Conservation (phyloP, 2,797 vertebrate genomes). For the Chelon auratus region DNA sequence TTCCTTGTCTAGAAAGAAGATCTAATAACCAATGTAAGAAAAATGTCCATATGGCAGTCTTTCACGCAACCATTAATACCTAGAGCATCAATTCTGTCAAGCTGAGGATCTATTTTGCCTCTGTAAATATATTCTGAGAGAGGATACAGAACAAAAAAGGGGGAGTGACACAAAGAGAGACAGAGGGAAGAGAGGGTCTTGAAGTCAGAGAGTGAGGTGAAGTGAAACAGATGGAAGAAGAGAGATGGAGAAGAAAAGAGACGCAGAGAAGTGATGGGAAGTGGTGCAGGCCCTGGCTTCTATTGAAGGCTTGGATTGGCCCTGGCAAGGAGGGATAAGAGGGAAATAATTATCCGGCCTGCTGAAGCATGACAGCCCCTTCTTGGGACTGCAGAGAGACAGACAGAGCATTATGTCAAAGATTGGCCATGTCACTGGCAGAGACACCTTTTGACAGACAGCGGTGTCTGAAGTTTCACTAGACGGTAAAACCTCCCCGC, state of each 20-base stretch:
- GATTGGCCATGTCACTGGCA: slow-evolving; percentile 76
- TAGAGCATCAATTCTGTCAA: slow-evolving; percentile 53
- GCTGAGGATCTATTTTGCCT: slow-evolving; percentile 42
- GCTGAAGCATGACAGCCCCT: slow-evolving; percentile 88
- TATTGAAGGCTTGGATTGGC: slow-evolving; percentile 85
- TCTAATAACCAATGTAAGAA: slow-evolving; percentile 29
- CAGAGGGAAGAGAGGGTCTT: slow-evolving; percentile 58
- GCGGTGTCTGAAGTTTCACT: slow-evolving; percentile 74
- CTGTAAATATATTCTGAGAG: slow-evolving; percentile 72
- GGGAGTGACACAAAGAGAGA: slow-evolving; percentile 57
- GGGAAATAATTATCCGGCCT: slow-evolving; percentile 89
- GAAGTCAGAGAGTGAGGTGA: slow-evolving; percentile 70
- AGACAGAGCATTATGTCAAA: slow-evolving; percentile 84
- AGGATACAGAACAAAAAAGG: slow-evolving; percentile 49
- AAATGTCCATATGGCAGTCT: slow-evolving; percentile 37
- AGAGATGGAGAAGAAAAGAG: slow-evolving; percentile 73
- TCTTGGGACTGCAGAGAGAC: slow-evolving; percentile 79
- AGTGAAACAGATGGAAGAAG: slow-evolving; percentile 76
- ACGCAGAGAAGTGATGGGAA: slow-evolving; percentile 73
- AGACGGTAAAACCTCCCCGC: slow-evolving; percentile 43
- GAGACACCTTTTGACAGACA: slow-evolving; percentile 82
- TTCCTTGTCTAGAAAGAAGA: slow-evolving; percentile 8
- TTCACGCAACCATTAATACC: slow-evolving; percentile 40
- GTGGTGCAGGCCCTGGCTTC: slow-evolving; percentile 73
- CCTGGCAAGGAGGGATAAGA: slow-evolving; percentile 87